Evolutionary conservation across 2,797 vertebrate species (phyloP), one percentile per base, ranked within the genome.

Genomic region (Cynodonichthys magdalenae): DNA sequence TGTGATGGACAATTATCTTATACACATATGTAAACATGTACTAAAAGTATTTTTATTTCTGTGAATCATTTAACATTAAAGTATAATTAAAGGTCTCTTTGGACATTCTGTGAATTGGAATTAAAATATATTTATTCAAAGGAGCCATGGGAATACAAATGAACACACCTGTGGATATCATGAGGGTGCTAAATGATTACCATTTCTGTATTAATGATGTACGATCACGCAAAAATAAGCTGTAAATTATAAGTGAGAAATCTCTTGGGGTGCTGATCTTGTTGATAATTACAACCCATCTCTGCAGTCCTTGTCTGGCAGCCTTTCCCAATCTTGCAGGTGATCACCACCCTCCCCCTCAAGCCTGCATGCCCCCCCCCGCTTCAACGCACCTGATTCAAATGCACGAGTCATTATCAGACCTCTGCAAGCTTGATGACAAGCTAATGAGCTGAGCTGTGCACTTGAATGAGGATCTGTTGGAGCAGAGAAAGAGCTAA

Each of bases 321-420:
- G 48, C 17, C 12, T 46, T 19, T 18, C 24, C 14, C 7, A 49
- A 10, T 46, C 34, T 18, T 27, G 54, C 36, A 51, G 5, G 49
- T 51, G 41, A 45, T 14, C 15, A 9, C 39, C 19, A 19, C 34
- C 3, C 6, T 41, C 39, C 24, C 18, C n/a, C 41, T 24, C 1
- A 4, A 12, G 8, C 7, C 45, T 49, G 29, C 14, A 5, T 24
- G 20, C 50, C 53, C 24, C 10, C 29, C 56, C 8, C 17, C 31
- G 34, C 24, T 31, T 51, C 18, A 53, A 9, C 48, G 59, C 41
- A 50, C 46, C 55, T 53, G 39, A 44, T 52, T 66, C 48, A 58
- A 51, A 58, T 52, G 47, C 41, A 53, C 10, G 12, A 45, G 24
- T 18, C 47, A 58, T 58, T 52, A 27, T 58, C 55, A 34, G 28